Percentiles rank a stretch among this genome's conserved stretches.
phyloP scores from a whole-genome alignment of 2,797 vertebrate species.

The Strix occidentalis region DNA sequence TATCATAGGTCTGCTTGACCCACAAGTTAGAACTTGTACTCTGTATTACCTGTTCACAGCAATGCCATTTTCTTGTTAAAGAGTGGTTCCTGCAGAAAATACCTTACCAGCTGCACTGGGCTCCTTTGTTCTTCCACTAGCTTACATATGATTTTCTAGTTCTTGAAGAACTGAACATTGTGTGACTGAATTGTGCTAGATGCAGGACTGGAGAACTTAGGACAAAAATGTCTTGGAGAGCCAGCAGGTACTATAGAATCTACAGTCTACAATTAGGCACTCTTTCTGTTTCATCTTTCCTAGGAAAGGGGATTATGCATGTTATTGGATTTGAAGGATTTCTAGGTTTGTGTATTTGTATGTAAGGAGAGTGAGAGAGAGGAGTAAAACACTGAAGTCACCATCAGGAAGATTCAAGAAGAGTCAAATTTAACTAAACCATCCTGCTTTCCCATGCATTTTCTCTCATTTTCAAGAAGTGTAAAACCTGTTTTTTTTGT shows the following conservation, averaged over 20 bases:
- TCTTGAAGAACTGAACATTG: not conserved
- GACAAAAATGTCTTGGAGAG: not conserved
- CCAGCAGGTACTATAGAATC: not conserved
- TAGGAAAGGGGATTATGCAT: not conserved
- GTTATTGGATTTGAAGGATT: not conserved
- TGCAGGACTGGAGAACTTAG: not conserved
- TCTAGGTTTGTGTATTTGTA: not conserved
- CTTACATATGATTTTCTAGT: not conserved
- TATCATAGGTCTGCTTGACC: not conserved
- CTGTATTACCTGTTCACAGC: not conserved
- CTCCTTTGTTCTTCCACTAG: not conserved
- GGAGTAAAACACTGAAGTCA: not conserved
- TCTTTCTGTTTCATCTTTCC: not conserved
- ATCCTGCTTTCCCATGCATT: not conserved
- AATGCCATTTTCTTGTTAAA: not conserved
- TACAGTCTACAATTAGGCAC: not conserved
- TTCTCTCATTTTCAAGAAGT: not conserved
- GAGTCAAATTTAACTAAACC: not conserved
- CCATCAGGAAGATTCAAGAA: not conserved
- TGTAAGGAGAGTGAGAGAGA: not conserved
- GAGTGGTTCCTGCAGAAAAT: not conserved
- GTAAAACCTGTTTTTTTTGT: not conserved
- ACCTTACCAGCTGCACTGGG: not conserved
- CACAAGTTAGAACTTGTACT: not conserved
- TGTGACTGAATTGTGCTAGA: not conserved